Base-by-base conservation (phyloP, 2,888 invertebrate genomes). In the Nipponacmea schrenckii region DNA sequence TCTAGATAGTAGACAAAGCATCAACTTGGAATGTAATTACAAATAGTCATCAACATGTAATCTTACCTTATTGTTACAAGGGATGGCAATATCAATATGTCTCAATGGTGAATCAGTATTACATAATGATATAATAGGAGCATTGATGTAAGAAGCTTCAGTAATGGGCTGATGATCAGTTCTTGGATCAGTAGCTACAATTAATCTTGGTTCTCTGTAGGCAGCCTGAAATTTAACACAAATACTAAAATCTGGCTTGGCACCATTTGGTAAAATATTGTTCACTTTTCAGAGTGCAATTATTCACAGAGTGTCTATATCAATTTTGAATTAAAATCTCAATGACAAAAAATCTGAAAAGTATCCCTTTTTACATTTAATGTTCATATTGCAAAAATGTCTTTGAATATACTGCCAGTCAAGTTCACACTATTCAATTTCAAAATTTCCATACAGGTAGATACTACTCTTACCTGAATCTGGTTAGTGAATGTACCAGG, bases 401-500 rank as follows among this genome's bases (percentile, higher is more conserved):
- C n/a, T n/a, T n/a, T n/a, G n/a, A n/a, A n/a, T n/a, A n/a, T n/a
- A n/a, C n/a, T n/a, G n/a, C n/a, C n/a, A n/a, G n/a, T n/a, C n/a
- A n/a, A n/a, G n/a, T n/a, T n/a, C n/a, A n/a, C n/a, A n/a, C n/a
- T n/a, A n/a, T n/a, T n/a, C n/a, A n/a, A n/a, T n/a, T n/a, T 39
- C 10, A 5, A 39, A 39, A 7, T 39, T 5, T 39, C 7, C 10
- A 39, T 39, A 39, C 39, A 8, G 39, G 1, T 39, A 1, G 10
- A 39, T 10, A 8, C 7, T 39, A 1, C 7, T n/a, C 48, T 64
- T 72, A 88, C 88, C 87, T 93, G 93, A 81, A 93, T 93, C 92
- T 97, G 97, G 92, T 97, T 97, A 88, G 97, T 98, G 90, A 98
- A 97, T 17, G 96, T 96, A 92, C 98, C 99, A 89, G 99, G 99